Evolutionary conservation across 2,797 vertebrate genomes (phyloP).

Genomic region (Gymnocypris eckloni): DNA sequence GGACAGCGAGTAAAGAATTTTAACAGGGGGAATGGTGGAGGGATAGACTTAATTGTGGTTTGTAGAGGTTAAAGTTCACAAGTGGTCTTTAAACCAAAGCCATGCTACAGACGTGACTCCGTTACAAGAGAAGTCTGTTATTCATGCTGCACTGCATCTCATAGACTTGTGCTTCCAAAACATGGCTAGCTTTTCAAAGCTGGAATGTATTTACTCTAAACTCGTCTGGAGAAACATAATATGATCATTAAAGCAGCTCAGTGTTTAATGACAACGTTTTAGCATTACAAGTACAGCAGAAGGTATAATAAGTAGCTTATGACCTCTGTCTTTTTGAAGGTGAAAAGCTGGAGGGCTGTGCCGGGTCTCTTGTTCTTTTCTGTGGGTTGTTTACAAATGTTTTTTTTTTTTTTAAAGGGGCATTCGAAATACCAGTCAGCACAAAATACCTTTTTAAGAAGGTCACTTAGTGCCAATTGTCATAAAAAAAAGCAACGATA

Average conservation of each 20-base stretch:
- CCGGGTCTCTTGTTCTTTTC: conserved; percentile 55
- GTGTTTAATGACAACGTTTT: conserved; percentile 31
- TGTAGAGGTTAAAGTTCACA: conserved; percentile 32
- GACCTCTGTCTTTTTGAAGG: conserved; percentile 31
- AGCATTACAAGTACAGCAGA: conserved; percentile 26
- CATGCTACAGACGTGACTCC: neutral
- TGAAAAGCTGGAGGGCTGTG: conserved; percentile 51
- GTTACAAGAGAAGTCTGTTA: neutral
- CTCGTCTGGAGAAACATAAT: conserved; percentile 1
- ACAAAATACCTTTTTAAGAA: conserved; percentile 3
- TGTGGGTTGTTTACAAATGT: conserved; percentile 52
- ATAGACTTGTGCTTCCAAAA: neutral
- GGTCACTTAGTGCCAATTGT: neutral
- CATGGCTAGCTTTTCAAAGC: conserved; percentile 36
- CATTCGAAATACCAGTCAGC: neutral
- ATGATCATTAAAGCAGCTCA: conserved; percentile 38
- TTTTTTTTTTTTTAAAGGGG: conserved; percentile 22
- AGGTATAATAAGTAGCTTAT: conserved; percentile 34
- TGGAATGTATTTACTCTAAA: neutral
- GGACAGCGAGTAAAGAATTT: conserved; percentile 35
- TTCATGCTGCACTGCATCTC: conserved; percentile 4
- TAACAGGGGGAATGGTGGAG: neutral
- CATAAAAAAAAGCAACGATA: conserved; percentile 12
- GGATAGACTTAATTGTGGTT: conserved; percentile 28
- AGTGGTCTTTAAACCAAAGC: conserved; percentile 33